Conservation (phyloP, 2,888 invertebrate genomes). For the Germaria angustata region DNA sequence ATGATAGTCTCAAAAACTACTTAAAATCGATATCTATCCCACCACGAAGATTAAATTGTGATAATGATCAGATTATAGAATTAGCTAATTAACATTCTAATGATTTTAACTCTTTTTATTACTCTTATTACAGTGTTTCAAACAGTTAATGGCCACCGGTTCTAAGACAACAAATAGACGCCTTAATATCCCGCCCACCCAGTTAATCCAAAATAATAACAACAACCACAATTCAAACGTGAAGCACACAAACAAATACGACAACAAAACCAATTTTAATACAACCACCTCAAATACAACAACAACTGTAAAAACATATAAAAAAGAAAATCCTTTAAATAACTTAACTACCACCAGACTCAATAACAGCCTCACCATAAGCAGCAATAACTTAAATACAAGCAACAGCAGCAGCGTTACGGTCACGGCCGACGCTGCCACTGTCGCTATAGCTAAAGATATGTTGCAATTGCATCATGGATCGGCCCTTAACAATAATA, state of each 20-base stretch:
- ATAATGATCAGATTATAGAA: no score
- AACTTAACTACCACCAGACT: conserved; percentile 69
- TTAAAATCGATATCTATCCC: no score
- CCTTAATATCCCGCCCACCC: conserved; percentile 70
- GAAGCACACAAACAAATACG: conserved; percentile 66
- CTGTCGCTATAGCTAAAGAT: conserved; percentile 78
- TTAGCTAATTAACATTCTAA: no score
- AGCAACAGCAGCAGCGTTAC: conserved; percentile 69
- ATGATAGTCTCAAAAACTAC: no score
- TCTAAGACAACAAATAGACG: conserved; percentile 68
- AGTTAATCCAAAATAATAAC: conserved; percentile 68
- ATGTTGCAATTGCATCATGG: conserved; percentile 78
- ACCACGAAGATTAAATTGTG: no score
- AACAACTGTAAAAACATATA: conserved; percentile 61
- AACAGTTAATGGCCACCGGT: conserved; percentile 67
- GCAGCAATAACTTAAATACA: conserved; percentile 70
- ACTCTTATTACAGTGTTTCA: conserved; percentile 32
- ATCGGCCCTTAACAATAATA: conserved; percentile 72
- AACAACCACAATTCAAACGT: conserved; percentile 65
- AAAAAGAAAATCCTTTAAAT: conserved; percentile 52
- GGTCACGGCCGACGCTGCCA: conserved; percentile 75
- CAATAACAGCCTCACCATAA: conserved; percentile 73
- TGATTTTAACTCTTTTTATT: no score
- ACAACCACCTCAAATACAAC: conserved; percentile 42
- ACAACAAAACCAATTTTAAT: conserved; percentile 52